Evolutionary conservation across 2,113 vertebrate species (phyloP).

Genomic region (Tor tambroides): DNA sequence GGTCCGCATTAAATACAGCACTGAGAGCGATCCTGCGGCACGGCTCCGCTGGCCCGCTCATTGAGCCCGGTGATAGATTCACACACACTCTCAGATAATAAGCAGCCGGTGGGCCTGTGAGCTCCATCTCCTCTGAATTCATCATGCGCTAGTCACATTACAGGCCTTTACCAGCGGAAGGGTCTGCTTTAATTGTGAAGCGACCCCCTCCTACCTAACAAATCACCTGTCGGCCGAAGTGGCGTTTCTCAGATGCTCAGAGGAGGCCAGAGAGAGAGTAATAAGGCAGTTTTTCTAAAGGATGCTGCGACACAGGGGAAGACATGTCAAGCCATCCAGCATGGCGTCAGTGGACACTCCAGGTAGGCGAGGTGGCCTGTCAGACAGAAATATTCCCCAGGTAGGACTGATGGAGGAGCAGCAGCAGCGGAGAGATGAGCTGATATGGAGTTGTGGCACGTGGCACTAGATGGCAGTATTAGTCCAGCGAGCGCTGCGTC

Average conservation of each 20-base stretch:
- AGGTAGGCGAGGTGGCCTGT: background rate
- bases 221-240: constrained; percentile 73
- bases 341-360: constrained; percentile 41
- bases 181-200: constrained; percentile 77
- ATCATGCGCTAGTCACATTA: constrained; percentile 75
- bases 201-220: constrained; percentile 67
- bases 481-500: constrained; percentile 46
- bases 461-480: constrained; percentile 78
- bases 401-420: background rate
- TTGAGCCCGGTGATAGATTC: constrained; percentile 77
- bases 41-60: constrained; percentile 54
- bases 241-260: constrained; percentile 73
- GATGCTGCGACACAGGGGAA: constrained; percentile 38
- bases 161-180: constrained; percentile 72
- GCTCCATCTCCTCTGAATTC: constrained; percentile 73
- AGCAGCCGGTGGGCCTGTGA: constrained; percentile 72
- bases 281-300: background rate
- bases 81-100: constrained; percentile 74
- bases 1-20: constrained; percentile 57
- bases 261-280: constrained; percentile 39
- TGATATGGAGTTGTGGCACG: background rate
- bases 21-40: constrained; percentile 41
- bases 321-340: constrained; percentile 59
- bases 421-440: constrained; percentile 15
- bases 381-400: constrained; percentile 1